These are phyloP conservation scores for Dryobotodes eremita DNA, from an alignment of 2,888 invertebrate genomes.

Conservation along the genomic window DNA sequence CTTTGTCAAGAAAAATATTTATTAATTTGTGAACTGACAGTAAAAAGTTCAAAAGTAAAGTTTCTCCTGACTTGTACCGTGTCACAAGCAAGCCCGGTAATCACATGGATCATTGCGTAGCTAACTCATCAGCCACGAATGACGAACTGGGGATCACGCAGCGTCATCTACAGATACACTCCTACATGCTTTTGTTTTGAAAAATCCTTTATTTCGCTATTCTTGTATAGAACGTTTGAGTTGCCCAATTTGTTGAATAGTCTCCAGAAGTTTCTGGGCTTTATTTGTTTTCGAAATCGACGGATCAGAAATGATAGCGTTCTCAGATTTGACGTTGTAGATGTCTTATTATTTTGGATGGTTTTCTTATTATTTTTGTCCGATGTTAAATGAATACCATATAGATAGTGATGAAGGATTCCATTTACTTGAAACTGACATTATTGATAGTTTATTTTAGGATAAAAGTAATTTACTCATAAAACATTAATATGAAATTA, in stretches of 20 bases:
- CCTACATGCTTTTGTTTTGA: constrained; percentile 54
- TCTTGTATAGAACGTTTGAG: constrained; percentile 39
- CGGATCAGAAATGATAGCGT: constrained; percentile 43
- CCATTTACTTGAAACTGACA: neutral
- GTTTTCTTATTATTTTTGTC: constrained; percentile 32
- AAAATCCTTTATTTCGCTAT: constrained; percentile 37
- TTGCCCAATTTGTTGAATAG: constrained; percentile 48
- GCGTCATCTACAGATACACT: constrained; percentile 66
- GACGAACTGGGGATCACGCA: constrained; percentile 71
- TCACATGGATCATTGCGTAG: constrained; percentile 78
- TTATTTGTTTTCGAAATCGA: constrained; percentile 52
- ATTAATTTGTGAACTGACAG: too few species aligned
- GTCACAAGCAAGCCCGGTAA: constrained; percentile 66
- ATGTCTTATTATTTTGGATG: constrained; percentile 30
- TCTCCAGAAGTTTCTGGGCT: constrained; percentile 35
- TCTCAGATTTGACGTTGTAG: constrained; percentile 33
- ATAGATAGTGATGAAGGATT: constrained; percentile 7
- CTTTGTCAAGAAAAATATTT: too few species aligned
- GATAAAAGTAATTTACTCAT: neutral
- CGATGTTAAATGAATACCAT: neutral
- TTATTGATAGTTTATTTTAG: neutral
- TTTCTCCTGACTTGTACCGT: constrained; percentile 38
- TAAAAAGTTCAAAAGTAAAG: neutral
- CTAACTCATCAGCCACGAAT: constrained; percentile 75
- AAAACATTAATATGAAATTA: neutral